Conservation (phyloP, 2,797 vertebrate genomes). For the Buceros bicornis region DNA sequence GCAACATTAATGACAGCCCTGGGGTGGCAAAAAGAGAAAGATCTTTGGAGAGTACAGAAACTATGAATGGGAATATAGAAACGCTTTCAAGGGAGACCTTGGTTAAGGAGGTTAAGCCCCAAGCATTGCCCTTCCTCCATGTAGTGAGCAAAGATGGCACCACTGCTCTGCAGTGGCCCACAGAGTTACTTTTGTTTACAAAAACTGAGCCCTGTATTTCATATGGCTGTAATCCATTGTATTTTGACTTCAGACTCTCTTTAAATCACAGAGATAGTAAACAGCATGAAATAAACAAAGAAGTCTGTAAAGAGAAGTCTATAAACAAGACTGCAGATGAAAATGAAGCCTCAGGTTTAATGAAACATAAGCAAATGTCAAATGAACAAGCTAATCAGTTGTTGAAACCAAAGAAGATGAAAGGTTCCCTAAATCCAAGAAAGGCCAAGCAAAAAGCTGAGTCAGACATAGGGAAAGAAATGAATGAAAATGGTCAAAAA, state of each 20-base stretch:
- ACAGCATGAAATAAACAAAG: constrained; percentile 53
- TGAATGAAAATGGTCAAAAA: constrained; percentile 73
- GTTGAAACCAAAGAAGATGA: constrained; percentile 87
- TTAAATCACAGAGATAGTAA: constrained; percentile 75
- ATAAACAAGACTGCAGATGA: constrained; percentile 49
- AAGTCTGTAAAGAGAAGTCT: constrained; percentile 46
- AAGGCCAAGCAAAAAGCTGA: constrained; percentile 83
- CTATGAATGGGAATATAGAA: constrained; percentile 12
- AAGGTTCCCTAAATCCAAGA: constrained; percentile 78
- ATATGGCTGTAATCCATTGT: constrained; percentile 92
- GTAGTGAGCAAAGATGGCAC: constrained; percentile 90
- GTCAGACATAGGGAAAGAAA: constrained; percentile 75
- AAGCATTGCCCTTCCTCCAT: constrained; percentile 80
- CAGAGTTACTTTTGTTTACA: constrained; percentile 90
- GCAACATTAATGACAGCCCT: constrained; percentile 4
- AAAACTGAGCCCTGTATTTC: constrained; percentile 90
- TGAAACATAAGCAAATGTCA: constrained; percentile 78
- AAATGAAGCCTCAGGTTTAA: constrained; percentile 79
- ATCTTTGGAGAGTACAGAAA: constrained; percentile 60
- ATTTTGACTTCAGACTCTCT: constrained; percentile 84
- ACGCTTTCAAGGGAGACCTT: constrained; percentile 2
- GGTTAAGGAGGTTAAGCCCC: constrained; percentile 59
- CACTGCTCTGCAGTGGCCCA: constrained; percentile 89
- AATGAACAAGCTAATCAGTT: constrained; percentile 82
- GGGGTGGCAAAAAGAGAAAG: constrained; percentile 35